phyloP scores from a whole-genome alignment of 2,888 invertebrate genomes.

The Monochamus alternatus region DNA sequence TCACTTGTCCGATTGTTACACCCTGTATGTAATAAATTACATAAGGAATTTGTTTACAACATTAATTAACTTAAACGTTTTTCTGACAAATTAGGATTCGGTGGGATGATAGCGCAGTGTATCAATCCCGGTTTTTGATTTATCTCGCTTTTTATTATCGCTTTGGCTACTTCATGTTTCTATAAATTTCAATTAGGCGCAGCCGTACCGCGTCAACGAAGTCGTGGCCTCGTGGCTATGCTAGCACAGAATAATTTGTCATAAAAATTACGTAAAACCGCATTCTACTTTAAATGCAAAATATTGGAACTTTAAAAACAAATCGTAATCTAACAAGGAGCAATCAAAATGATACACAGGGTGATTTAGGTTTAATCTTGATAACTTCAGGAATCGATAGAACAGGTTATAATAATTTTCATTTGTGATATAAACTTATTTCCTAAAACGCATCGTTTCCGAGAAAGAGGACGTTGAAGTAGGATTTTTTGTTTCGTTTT shows the following conservation, averaged over 20 bases:
- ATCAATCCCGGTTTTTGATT: slow-evolving; percentile 35
- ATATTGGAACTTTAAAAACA: too few relatives aligned
- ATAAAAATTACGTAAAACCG: too few relatives aligned
- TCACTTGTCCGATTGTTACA: background rate
- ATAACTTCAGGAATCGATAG: too few relatives aligned
- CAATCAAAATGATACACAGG: too few relatives aligned
- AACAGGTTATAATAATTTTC: too few relatives aligned
- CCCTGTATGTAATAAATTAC: slow-evolving; percentile 26
- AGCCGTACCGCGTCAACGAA: slow-evolving; percentile 56
- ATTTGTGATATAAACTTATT: too few relatives aligned
- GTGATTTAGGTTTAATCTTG: too few relatives aligned
- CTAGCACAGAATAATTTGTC: background rate
- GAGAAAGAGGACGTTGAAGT: too few relatives aligned
- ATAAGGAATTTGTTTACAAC: slow-evolving; percentile 33
- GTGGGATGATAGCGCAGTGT: slow-evolving; percentile 18
- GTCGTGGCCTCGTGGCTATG: slow-evolving; percentile 32
- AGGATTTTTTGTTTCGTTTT: too few relatives aligned
- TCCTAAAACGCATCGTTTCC: too few relatives aligned
- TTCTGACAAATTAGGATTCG: slow-evolving; percentile 40
- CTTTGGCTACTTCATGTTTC: slow-evolving; percentile 31
- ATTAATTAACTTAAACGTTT: slow-evolving; percentile 38
- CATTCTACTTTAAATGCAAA: too few relatives aligned
- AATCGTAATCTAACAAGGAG: too few relatives aligned
- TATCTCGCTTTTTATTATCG: slow-evolving; percentile 36
- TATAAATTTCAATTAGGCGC: slow-evolving; percentile 41